phyloP scores from a whole-genome alignment of 1,140 invertebrate species.

The Temnothorax longispinosus region DNA sequence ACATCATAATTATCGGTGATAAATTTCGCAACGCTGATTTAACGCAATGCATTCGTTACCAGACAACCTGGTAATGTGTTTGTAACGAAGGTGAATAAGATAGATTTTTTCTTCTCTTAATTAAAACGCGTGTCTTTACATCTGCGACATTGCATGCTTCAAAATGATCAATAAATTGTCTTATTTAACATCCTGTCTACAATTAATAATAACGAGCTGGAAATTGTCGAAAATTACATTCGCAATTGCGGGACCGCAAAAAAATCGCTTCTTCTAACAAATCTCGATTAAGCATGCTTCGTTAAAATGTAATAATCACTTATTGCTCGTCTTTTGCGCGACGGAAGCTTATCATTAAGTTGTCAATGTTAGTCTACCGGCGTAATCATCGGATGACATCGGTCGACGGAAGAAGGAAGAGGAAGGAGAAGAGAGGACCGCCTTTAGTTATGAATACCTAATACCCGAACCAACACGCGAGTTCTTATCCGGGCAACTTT shows the following conservation, averaged over 20 bases:
- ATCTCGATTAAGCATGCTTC: background rate
- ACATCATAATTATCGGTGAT: constrained; percentile 73
- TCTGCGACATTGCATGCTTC: background rate
- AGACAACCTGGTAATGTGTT: constrained; percentile 10
- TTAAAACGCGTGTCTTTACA: background rate
- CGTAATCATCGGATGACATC: constrained; percentile 19
- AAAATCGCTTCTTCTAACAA: background rate
- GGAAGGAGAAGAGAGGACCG: background rate
- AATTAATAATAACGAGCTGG: background rate
- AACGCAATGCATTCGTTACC: background rate
- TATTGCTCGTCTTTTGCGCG: constrained; percentile 5
- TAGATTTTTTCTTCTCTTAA: background rate
- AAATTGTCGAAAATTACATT: background rate
- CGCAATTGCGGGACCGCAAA: background rate
- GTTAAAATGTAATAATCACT: constrained; percentile 23
- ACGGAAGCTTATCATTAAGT: constrained; percentile 28
- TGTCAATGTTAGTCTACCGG: background rate
- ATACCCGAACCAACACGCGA: background rate
- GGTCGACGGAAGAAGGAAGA: constrained; percentile 14
- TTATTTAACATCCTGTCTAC: background rate
- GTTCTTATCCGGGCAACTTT: background rate
- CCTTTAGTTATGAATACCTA: constrained; percentile 38
- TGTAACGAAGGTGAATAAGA: background rate
- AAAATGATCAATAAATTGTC: background rate
- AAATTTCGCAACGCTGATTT: constrained; percentile 66